These are phyloP conservation scores for Amblyraja radiata DNA, from an alignment of 2,797 vertebrate species.

Conservation along the genomic window DNA sequence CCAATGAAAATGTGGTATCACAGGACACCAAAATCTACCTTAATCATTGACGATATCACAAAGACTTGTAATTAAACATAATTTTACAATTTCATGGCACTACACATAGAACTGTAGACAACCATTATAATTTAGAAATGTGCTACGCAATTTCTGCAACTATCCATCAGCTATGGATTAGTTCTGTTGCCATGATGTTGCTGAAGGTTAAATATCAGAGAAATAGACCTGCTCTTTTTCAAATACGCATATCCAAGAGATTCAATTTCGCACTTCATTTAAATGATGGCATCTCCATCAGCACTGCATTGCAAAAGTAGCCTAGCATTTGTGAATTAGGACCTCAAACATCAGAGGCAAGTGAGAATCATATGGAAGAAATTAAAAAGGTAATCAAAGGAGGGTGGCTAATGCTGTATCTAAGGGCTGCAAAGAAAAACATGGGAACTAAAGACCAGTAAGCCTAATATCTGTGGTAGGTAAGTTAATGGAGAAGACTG, in stretches of 20 bases:
- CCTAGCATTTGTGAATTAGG: neutral
- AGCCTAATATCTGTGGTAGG: too few relatives aligned
- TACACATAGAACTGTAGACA: neutral
- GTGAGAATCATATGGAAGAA: neutral
- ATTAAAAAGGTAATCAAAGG: too few relatives aligned
- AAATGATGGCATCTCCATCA: neutral
- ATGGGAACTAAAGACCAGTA: too few relatives aligned
- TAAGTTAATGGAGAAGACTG: too few relatives aligned
- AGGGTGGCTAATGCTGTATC: too few relatives aligned
- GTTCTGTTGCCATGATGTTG: neutral
- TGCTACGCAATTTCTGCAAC: neutral
- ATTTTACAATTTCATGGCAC: neutral
- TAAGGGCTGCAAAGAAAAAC: too few relatives aligned
- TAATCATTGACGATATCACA: neutral
- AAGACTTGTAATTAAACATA: neutral
- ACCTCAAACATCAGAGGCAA: neutral
- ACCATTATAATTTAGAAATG: neutral
- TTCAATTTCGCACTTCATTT: neutral
- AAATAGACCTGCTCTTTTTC: neutral
- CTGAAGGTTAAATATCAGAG: neutral
- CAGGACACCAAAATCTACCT: neutral
- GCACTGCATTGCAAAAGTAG: neutral
- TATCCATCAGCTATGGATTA: neutral
- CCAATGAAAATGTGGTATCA: neutral
- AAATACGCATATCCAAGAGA: neutral